Percentiles rank a stretch among this genome's conserved stretches.
These are phyloP conservation scores for Himalopsyche tibetana DNA, from an alignment of 2,888 invertebrate species.

Conservation along the genomic window DNA sequence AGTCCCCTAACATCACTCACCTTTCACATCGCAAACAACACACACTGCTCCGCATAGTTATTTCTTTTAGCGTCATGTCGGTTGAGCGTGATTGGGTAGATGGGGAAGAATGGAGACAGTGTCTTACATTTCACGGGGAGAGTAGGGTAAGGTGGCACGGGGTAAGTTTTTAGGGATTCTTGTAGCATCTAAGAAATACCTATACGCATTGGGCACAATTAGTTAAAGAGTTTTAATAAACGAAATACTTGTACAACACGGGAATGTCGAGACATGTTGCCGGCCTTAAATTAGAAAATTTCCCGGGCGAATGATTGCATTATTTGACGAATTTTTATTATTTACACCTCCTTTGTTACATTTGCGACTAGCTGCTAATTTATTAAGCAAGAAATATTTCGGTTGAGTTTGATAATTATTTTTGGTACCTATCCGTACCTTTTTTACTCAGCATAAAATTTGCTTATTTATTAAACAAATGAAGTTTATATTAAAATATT, in stretches of 20 bases:
- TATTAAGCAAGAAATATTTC: conserved; percentile 28
- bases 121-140: conserved; percentile 41
- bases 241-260: conserved; percentile 37
- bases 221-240: conserved; percentile 39
- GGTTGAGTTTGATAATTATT: background rate
- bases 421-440: background rate
- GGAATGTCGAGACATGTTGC: conserved; percentile 36
- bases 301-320: conserved; percentile 35
- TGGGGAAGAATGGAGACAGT: conserved; percentile 28
- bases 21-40: background rate
- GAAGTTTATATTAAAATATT: too few relatives aligned
- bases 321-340: conserved; percentile 37
- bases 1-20: background rate
- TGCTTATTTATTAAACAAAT: background rate
- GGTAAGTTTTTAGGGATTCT: conserved; percentile 57
- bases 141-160: conserved; percentile 9
- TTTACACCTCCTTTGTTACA: conserved; percentile 27
- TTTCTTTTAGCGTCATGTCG: conserved; percentile 54
- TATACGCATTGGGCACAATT: conserved; percentile 53
- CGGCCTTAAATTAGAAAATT: conserved; percentile 23
- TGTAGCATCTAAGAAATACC: conserved; percentile 53
- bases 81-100: conserved; percentile 51
- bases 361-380: conserved; percentile 19
- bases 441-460: background rate
- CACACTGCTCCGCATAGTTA: conserved; percentile 46